These are phyloP conservation scores for Epinephelus fuscoguttatus DNA, from an alignment of 2,113 vertebrate genomes.

Conservation along the genomic window DNA sequence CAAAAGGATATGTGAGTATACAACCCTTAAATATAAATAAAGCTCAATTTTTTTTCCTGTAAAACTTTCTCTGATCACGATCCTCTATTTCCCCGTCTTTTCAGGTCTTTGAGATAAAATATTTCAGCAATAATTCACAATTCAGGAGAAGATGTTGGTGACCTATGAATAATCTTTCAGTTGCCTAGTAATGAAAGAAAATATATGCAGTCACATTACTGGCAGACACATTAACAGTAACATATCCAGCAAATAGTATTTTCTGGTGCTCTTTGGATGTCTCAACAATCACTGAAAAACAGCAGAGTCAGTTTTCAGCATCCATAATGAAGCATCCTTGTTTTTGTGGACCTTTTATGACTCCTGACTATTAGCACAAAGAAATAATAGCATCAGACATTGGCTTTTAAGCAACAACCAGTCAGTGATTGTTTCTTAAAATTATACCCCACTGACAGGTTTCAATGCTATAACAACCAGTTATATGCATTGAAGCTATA, in stretches of 20 bases:
- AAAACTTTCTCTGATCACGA: not conserved
- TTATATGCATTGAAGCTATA: not conserved
- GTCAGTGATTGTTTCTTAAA: not conserved
- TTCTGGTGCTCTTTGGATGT: not conserved
- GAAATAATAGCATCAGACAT: not conserved
- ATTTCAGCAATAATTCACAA: not conserved
- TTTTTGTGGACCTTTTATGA: constrained; percentile 14
- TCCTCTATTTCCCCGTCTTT: not conserved
- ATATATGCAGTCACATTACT: not conserved
- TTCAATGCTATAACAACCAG: not conserved
- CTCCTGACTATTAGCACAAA: constrained; percentile 16
- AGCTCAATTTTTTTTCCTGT: not conserved
- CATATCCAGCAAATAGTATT: constrained; percentile 6
- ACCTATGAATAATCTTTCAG: not conserved
- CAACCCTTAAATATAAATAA: not conserved
- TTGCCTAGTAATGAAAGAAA: not conserved
- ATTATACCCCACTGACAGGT: not conserved
- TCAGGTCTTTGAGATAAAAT: not conserved
- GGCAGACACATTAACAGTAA: not conserved
- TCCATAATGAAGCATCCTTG: constrained; percentile 18
- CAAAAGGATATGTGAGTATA: not conserved
- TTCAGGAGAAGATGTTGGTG: not conserved
- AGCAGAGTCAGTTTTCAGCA: constrained; percentile 22
- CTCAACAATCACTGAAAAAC: not conserved
- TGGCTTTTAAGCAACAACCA: not conserved